Evolutionary conservation across 2,797 vertebrate species (phyloP), one percentile per base, ranked within the genome.

Genomic region (Lerista edwardsae): DNA sequence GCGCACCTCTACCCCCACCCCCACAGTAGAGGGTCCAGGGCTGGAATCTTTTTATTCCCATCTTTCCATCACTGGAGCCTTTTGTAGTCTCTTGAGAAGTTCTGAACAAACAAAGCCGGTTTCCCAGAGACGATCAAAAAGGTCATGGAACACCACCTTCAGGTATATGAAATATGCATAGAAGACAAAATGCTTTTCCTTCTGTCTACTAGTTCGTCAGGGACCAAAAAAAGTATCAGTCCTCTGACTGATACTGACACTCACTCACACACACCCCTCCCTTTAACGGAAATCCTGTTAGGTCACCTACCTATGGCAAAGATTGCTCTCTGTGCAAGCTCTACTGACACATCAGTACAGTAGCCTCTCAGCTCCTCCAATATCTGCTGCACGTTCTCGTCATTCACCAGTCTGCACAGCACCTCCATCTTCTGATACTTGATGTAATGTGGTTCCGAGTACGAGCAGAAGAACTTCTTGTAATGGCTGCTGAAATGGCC

Each of bases 391-490:
- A 98, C 97, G 0, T 98, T 99, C n/a, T 99, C 98, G n/a, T 99
- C 98, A 0, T 99, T 99, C 77, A 99, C 98, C 95, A 99, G 96
- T 92, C 99, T 98, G 75, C 97, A 97, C 67, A 97, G 93, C 89
- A 99, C 98, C 94, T 99, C 97, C 96, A 99, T 99, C 95, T 99
- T 99, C 92, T 97, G 97, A 72, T 98, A 97, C 72, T 98, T 99
- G 93, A 99, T 98, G 91, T 97, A 99, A 85, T 97, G 95, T 0
- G 98, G 98, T 85, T 99, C 98, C 0, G 97, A 98, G 69, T 99
- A 99, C 1, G 96, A 97, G 78, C 98, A 99, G 94, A 99, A 99
- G 91, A 99, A 99, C 78, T 98, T 98, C 10, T 99, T 99, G 96
- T 98, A 99, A 94, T 99, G 98, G 65, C 92, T 94, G 86, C 97